Evolutionary conservation across 2,113 vertebrate species (phyloP).

Genomic region (Vulpes lagopus): DNA sequence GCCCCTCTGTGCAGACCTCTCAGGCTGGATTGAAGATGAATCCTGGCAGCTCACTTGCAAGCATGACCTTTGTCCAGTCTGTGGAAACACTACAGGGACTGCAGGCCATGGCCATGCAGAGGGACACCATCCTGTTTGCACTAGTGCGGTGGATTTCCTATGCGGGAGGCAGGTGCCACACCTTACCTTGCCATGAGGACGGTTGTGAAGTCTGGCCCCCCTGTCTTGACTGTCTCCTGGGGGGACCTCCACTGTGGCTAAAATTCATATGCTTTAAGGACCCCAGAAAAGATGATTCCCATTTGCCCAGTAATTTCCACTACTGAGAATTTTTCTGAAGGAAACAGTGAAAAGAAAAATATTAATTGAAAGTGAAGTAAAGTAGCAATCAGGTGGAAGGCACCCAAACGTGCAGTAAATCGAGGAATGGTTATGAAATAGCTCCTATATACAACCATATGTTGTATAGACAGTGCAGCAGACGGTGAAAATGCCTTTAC

Average conservation of each 20-base stretch:
- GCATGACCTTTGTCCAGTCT: accelerated
- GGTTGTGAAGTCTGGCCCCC: too few species aligned
- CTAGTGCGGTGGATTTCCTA: accelerated
- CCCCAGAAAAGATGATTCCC: neutral
- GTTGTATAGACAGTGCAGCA: accelerated
- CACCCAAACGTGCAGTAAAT: neutral
- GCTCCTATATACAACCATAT: accelerated
- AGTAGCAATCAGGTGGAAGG: neutral
- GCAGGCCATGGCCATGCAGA: neutral
- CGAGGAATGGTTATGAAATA: too few species aligned
- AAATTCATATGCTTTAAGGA: neutral
- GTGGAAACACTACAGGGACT: neutral
- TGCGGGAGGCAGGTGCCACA: neutral
- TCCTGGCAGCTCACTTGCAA: neutral
- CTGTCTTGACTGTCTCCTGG: neutral
- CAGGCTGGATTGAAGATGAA: too few species aligned
- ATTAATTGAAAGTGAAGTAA: accelerated
- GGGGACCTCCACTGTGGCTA: neutral
- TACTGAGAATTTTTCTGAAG: neutral
- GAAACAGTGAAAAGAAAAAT: neutral
- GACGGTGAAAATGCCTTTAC: neutral
- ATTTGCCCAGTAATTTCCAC: neutral
- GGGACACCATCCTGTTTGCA: neutral
- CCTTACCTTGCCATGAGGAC: neutral
- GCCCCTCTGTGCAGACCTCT: neutral